phyloP scores from a whole-genome alignment of 2,113 vertebrate genomes.

The Prionailurus viverrinus region DNA sequence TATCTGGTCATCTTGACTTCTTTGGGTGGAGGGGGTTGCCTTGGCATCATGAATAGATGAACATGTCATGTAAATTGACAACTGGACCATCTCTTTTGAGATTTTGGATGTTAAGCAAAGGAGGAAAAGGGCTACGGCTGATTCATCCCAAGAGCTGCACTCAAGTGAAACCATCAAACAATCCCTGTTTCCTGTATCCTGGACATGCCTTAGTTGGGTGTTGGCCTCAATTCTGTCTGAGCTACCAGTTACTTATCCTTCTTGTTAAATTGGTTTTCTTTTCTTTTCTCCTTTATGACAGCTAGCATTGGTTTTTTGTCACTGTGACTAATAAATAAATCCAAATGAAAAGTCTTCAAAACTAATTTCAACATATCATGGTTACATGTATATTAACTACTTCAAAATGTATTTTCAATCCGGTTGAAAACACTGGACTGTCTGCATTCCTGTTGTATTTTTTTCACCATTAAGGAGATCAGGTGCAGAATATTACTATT shows the following conservation, averaged over 20 bases:
- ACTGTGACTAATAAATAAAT: not conserved
- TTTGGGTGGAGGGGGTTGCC: not conserved
- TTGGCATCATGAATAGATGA: fast-evolving
- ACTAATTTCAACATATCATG: not conserved
- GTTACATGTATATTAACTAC: not conserved
- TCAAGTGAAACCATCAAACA: fast-evolving
- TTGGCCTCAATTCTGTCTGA: not conserved
- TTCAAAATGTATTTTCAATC: not conserved
- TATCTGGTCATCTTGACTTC: not conserved
- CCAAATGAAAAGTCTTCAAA: not conserved
- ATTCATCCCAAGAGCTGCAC: too few species aligned
- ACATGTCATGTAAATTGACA: fast-evolving
- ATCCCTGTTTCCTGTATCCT: fast-evolving
- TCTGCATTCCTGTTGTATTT: not conserved
- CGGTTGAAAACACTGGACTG: not conserved
- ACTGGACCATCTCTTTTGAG: not conserved
- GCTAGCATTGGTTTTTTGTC: not conserved
- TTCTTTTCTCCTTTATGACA: not conserved
- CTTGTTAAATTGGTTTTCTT: too few species aligned
- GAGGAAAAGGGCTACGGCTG: too few species aligned
- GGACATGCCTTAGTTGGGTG: not conserved
- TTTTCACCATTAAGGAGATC: fast-evolving
- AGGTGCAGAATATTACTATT: not conserved
- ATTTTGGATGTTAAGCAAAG: not conserved
- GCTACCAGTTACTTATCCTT: too few species aligned